Evolutionary conservation across 1,140 invertebrate genomes (phyloP), one percentile per base, ranked within the genome.

Genomic region (Drosophila chauvacae): DNA sequence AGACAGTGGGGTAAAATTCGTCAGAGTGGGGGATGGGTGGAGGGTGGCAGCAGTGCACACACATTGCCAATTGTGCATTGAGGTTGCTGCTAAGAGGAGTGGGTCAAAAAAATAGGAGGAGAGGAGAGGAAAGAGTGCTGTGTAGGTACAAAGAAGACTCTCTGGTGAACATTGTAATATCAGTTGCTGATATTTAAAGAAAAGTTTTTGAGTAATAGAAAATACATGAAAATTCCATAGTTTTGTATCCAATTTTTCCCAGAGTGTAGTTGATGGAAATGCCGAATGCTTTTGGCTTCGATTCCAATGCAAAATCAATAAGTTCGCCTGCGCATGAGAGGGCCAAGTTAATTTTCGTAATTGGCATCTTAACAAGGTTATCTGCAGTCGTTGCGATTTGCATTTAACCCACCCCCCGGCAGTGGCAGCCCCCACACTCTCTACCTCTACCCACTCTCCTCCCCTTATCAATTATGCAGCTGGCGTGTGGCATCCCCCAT

Each of bases 321-420:
- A 81, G 86, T 84, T 80, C 58, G 71, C 60, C 65, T 16, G n/a
- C 42, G 65, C 39, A 51, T 63, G 64, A 66, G 76, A 81, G 66
- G 72, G 56, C 79, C 80, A 88, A 88, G 84, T 88, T 88, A 88
- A 88, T 88, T 88, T 88, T 90, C 77, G 84, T 88, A 88, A 88
- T 88, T 88, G 84, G 84, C 84, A 90, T 90, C 84, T 88, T 88
- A 88, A 88, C 84, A 84, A 84, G 84, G 84, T 84, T 88, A 88
- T 88, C 81, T 88, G 80, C 84, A 83, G 82, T 84, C 77, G 76
- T 68, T 83, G 81, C 81, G 77, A 80, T 84, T 83, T 83, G 66
- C 76, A 70, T 76, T 60, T 48, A 41, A 28, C 68, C 42, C 58
- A 10, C 18, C 23, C 18, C n/a, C 33, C 33, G 10, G 33, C 33